Conservation (phyloP, 2,113 vertebrate genomes). For the Limnothrissa miodon region DNA sequence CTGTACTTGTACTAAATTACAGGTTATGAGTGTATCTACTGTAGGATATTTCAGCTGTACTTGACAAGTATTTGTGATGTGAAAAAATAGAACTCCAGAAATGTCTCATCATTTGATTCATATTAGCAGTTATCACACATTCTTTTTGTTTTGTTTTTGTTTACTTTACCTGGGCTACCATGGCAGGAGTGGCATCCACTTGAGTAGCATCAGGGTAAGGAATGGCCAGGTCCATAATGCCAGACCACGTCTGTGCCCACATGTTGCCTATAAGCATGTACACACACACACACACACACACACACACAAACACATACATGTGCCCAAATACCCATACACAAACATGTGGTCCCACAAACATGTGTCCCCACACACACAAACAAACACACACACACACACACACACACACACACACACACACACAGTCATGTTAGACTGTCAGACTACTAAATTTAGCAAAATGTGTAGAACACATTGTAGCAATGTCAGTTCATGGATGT, state of each 20-base stretch:
- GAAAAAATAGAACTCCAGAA: no score
- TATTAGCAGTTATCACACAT: background rate
- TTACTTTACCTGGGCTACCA: constrained; percentile 79
- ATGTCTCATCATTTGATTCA: no score
- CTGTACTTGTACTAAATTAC: no score
- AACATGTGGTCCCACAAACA: background rate
- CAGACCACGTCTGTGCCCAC: constrained; percentile 98
- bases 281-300: constrained; percentile 20
- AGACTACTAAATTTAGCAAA: no score
- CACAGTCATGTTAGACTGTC: background rate
- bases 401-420: background rate
- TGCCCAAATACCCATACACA: background rate
- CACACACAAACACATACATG: background rate
- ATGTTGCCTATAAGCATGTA: constrained; percentile 84
- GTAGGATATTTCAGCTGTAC: no score
- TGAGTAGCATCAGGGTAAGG: constrained; percentile 84
- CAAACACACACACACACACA: no score
- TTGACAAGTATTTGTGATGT: no score
- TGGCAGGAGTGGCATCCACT: constrained; percentile 89
- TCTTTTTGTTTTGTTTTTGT: background rate
- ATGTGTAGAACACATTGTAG: no score
- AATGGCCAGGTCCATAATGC: constrained; percentile 82
- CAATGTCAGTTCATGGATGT: background rate
- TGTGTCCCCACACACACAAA: constrained; percentile 29
- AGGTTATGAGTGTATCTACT: no score